These are phyloP conservation scores for Rousettus leschenaultii DNA, from an alignment of 2,113 vertebrate species.

Conservation along the genomic window DNA sequence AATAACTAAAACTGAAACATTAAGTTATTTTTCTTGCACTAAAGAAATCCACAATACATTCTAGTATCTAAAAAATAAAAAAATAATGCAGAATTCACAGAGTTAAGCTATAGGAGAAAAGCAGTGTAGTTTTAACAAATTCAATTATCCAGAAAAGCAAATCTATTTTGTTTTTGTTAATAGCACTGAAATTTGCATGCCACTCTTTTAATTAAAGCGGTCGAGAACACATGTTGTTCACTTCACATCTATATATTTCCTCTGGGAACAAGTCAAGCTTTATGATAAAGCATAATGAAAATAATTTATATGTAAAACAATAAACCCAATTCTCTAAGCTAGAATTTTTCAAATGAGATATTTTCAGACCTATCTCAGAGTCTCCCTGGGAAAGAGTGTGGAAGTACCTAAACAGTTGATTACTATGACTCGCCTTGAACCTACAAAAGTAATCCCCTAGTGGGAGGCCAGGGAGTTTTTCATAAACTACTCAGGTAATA, in stretches of 20 bases:
- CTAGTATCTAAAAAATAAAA: neutral
- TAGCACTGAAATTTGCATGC: constrained; percentile 81
- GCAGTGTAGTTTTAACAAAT: constrained; percentile 75
- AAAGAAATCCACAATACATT: neutral
- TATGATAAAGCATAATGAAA: constrained; percentile 83
- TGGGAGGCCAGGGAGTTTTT: neutral
- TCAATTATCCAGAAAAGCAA: constrained; percentile 83
- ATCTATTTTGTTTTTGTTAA: constrained; percentile 84
- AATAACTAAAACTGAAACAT: neutral
- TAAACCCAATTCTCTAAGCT: constrained; percentile 50
- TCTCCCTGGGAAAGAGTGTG: neutral
- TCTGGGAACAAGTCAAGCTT: constrained; percentile 78
- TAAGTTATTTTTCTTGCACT: neutral
- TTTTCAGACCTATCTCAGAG: neutral
- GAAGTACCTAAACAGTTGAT: neutral
- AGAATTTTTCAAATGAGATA: neutral
- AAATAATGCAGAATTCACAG: constrained; percentile 49
- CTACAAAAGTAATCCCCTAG: neutral
- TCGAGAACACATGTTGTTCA: constrained; percentile 80
- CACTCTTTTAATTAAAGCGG: constrained; percentile 85
- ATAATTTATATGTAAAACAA: constrained; percentile 82
- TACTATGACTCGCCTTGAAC: neutral
- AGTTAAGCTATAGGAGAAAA: constrained; percentile 71
- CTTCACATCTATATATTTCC: constrained; percentile 78
- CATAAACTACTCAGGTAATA: neutral